phyloP scores from a whole-genome alignment of 2,113 vertebrate genomes.

The Anser brachyrhynchus region DNA sequence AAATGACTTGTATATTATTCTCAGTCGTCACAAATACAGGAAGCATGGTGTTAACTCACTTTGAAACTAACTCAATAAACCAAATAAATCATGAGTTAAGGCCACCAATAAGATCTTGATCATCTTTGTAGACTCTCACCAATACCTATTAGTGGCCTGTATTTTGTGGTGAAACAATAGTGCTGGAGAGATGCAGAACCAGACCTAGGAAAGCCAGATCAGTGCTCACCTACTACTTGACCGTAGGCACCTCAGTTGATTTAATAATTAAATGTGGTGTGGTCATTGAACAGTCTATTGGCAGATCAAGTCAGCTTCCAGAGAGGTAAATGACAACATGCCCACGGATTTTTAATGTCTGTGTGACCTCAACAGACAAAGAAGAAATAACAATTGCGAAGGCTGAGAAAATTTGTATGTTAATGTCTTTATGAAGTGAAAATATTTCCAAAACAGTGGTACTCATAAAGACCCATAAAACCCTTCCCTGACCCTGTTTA shows the following conservation, averaged over 20 bases:
- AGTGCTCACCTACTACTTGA: background rate
- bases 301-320: background rate
- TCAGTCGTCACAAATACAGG: background rate
- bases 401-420: background rate
- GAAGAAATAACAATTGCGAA: background rate
- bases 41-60: background rate
- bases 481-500: background rate
- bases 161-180: background rate
- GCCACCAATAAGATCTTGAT: background rate
- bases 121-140: background rate
- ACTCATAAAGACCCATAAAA: background rate
- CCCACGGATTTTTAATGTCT: background rate
- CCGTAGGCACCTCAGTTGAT: background rate
- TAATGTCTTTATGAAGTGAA: background rate
- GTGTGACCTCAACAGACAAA: background rate
- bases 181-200: background rate
- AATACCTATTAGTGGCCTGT: background rate
- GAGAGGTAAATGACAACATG: background rate
- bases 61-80: background rate
- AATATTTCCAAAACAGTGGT: background rate
- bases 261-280: background rate
- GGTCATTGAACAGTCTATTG: background rate
- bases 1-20: background rate
- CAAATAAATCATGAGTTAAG: background rate
- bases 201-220: background rate